A percentile compares a stretch with the other conserved stretches of the same genome.
phyloP scores from a whole-genome alignment of 2,113 vertebrate species.

The Nesogale talazaci region DNA sequence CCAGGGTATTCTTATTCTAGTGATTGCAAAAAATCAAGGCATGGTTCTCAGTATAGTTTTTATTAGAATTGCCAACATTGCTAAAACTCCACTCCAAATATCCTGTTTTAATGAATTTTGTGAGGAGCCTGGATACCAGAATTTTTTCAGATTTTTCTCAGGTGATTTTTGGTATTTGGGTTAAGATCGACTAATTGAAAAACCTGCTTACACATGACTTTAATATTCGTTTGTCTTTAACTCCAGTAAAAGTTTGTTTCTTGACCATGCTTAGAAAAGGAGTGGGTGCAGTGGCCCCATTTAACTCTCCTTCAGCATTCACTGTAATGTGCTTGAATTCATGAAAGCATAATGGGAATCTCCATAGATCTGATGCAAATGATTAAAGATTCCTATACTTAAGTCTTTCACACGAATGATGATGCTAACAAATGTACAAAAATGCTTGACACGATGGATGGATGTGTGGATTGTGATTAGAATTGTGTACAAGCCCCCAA shows the following conservation, averaged over 20 bases:
- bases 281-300: not conserved
- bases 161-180: not conserved
- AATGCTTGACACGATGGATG: too few species aligned
- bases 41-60: not conserved
- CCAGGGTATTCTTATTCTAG: not conserved
- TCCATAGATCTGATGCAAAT: not conserved
- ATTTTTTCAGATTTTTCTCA: slow-evolving; percentile 33
- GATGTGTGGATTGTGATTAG: too few species aligned
- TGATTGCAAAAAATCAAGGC: not conserved
- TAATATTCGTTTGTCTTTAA: not conserved
- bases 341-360: not conserved
- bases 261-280: not conserved
- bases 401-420: not conserved
- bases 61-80: slow-evolving; percentile 2
- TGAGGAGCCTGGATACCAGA: not conserved
- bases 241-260: slow-evolving; percentile 18
- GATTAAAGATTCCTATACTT: not conserved
- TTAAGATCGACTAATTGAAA: slow-evolving; percentile 13
- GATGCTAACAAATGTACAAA: too few species aligned
- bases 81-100: not conserved
- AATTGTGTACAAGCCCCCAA: too few species aligned
- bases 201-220: not conserved
- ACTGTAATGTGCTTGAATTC: not conserved
- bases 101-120: not conserved
- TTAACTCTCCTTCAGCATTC: not conserved